phyloP scores from a whole-genome alignment of 2,888 invertebrate genomes.

The Pandemis cinnamomeana region DNA sequence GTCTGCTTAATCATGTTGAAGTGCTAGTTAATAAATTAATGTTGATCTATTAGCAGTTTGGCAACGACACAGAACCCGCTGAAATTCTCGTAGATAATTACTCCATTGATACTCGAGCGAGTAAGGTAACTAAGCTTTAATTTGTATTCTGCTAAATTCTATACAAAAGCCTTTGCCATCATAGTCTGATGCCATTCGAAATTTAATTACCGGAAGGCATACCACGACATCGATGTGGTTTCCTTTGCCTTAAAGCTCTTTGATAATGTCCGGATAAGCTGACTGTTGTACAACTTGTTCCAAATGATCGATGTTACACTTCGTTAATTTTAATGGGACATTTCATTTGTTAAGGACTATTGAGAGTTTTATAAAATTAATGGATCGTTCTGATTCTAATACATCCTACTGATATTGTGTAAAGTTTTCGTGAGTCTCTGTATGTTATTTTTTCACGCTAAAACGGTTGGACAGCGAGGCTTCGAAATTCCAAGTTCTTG shows the following conservation, averaged over 20 bases:
- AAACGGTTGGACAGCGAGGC: too few species aligned
- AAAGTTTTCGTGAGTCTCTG: too few species aligned
- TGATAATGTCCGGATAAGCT: constrained; percentile 2
- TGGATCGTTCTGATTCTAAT: not conserved
- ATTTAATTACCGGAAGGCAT: constrained; percentile 1
- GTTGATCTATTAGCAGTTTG: not conserved
- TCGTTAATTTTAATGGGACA: constrained; percentile 23
- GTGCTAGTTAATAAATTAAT: too few species aligned
- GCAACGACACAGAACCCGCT: not conserved
- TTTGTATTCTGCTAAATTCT: not conserved
- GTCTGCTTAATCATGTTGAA: too few species aligned
- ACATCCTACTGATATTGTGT: too few species aligned
- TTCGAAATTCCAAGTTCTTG: too few species aligned
- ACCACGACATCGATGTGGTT: constrained; percentile 1
- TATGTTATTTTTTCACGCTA: too few species aligned
- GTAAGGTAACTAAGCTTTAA: not conserved
- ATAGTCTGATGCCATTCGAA: not conserved
- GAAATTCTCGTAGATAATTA: not conserved
- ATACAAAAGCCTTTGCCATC: not conserved
- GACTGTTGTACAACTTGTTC: not conserved
- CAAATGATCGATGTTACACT: not conserved
- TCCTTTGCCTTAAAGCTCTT: constrained; percentile 2
- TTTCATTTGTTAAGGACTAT: not conserved
- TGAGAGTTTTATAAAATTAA: not conserved
- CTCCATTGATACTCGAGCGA: not conserved